Base-by-base conservation (phyloP, 2,113 vertebrate genomes). In the Parus major region DNA sequence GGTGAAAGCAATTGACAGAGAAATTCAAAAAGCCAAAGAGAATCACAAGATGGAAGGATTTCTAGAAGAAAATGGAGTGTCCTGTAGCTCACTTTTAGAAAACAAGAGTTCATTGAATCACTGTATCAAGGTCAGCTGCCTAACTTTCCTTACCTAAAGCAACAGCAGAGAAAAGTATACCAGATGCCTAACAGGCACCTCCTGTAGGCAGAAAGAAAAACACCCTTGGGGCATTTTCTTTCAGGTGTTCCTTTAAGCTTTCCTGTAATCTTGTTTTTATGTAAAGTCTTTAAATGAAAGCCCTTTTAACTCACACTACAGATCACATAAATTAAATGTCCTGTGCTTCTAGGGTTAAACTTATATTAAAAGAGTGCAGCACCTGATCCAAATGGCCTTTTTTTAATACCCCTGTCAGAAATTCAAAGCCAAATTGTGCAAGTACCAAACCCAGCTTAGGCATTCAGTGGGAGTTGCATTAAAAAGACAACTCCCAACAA, bases 371-470 rank as follows among this genome's bases (percentile, higher is more conserved):
- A 49, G 15, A 75, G 9, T 1, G 9, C 24, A 79, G 63, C 36
- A 76, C 25, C 33, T 70, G 39, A 77, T 66, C 50, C 66, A 86
- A 86, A 88, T 8, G 10, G 14, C 15, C 5, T 52, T 20, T 44
- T 29, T 31, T 10, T 9, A 12, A 50, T 13, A 61, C 0, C 4
- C 3, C 13, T 10, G 7, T 15, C n/a, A 60, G 35, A 44, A 86
- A 84, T 56, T 53, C 44, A 35, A 81, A 89, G 64, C 66, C 36
- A 64, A 72, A 28, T 35, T 82, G 36, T 27, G 11, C 69, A 78
- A 94, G 39, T 68, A 78, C 52, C 87, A 87, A 96, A 64, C 49
- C 20, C 69, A 75, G 57, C 9, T 41, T 28, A 84, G 52, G 68
- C 22, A 72, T 72, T 82, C 79, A 57, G 52, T 63, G 64, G 64